These are phyloP conservation scores for Caenorhabditis sp. DNA, from an alignment of 2,888 invertebrate genomes.

Conservation along the genomic window DNA sequence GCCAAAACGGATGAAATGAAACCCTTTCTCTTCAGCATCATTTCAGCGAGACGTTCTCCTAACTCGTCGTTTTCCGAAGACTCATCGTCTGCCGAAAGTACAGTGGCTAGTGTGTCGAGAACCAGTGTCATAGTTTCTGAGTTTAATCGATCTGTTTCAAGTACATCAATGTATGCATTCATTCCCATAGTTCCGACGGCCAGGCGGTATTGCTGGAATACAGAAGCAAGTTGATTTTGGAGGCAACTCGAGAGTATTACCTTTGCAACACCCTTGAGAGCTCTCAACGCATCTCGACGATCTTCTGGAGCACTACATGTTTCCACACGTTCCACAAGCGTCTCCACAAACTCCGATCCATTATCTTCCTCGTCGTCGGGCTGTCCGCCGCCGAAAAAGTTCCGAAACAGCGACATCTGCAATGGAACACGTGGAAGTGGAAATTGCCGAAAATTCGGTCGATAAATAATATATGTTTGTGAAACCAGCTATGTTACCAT, in stretches of 20 bases:
- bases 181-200: conserved; percentile 96
- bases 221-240: background rate
- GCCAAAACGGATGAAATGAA: conserved; percentile 78
- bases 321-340: conserved; percentile 93
- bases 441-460: no score
- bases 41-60: conserved; percentile 85
- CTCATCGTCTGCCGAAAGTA: conserved; percentile 88
- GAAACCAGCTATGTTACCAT: background rate
- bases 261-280: conserved; percentile 89
- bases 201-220: conserved; percentile 91
- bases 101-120: conserved; percentile 91
- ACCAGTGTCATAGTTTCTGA: conserved; percentile 94
- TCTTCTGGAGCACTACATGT: conserved; percentile 96
- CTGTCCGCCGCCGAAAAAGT: conserved; percentile 78
- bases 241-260: conserved; percentile 75
- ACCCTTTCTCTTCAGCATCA: conserved; percentile 77
- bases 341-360: conserved; percentile 87
- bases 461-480: no score
- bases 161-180: conserved; percentile 88
- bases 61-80: conserved; percentile 83
- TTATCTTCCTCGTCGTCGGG: conserved; percentile 74
- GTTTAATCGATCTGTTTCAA: conserved; percentile 93
- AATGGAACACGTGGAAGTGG: conserved; percentile 46
- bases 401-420: conserved; percentile 80
- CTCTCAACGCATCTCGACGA: conserved; percentile 95